Percentiles rank a stretch among this genome's conserved stretches.
Conservation (phyloP, 2,888 invertebrate genomes). For the Hirudinaria manillensis region DNA sequence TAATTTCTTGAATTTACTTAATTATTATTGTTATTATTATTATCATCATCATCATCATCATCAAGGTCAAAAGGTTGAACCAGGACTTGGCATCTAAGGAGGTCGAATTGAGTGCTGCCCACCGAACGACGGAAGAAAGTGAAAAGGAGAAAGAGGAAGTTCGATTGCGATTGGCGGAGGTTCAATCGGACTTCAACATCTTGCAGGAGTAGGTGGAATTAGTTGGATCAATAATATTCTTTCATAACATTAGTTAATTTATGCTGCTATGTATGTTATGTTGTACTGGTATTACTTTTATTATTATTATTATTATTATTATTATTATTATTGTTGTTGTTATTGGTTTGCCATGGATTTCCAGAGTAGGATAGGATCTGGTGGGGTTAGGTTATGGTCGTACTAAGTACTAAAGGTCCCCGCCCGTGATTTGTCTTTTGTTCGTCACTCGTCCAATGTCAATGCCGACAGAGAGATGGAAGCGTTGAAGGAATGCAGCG, state of each 20-base stretch:
- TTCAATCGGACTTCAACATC: background rate
- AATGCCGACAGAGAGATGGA: background rate
- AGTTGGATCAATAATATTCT: too few species aligned
- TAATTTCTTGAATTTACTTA: too few species aligned
- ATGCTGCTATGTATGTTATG: background rate
- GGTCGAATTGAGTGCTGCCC: background rate
- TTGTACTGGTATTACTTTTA: background rate
- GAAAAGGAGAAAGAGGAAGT: background rate
- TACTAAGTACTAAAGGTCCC: too few species aligned
- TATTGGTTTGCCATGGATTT: background rate
- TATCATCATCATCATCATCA: too few species aligned
- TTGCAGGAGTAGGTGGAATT: too few species aligned
- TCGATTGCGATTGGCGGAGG: background rate
- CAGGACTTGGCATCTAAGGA: background rate
- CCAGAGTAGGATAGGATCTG: background rate
- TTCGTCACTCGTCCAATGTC: too few species aligned
- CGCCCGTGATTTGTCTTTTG: too few species aligned
- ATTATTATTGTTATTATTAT: slow-evolving; percentile 5
- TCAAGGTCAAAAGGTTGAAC: background rate
- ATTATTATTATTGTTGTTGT: background rate
- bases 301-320: background rate
- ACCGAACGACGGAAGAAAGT: background rate
- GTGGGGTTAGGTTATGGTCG: too few species aligned
- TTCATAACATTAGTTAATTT: too few species aligned
- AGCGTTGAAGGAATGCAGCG: slow-evolving; percentile 2